Evolutionary conservation across 2,888 invertebrate genomes (phyloP), one percentile per base, ranked within the genome.

Genomic region (Drosophila monieri): DNA sequence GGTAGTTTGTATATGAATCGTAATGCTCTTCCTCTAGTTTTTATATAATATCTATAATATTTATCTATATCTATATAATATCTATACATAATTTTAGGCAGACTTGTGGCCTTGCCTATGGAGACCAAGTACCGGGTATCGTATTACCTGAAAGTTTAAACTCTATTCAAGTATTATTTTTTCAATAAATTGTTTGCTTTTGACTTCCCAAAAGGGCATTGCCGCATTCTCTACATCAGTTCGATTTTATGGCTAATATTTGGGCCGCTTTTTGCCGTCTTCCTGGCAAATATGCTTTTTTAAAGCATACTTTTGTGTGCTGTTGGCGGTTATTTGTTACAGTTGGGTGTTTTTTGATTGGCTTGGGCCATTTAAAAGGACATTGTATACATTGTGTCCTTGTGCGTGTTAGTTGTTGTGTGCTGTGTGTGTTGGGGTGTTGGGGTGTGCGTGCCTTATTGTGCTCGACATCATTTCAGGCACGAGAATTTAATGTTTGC

Each of bases 401-500:
- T 44, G 46, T 32, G 44, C 27, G 37, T 9, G 71, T 53, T 76
- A 35, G n/a, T 35, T 35, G 35, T n/a, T 46, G 35, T 35, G 12
- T 46, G 39, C 18, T 54, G 35, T 56, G 23, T 21, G 35, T 47
- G 76, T 66, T 27, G 60, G 59, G 43, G 47, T 44, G 54, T 47
- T 44, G 47, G 47, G 53, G 35, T 57, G 58, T 54, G 58, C 37
- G 43, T 52, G 51, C 37, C 3, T 30, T 32, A 66, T 54, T 53
- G 30, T 53, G 35, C 30, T 41, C 54, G 21, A 14, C 58, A 14
- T 53, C 27, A 14, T 53, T 53, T 53, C 9, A 30, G 41, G 23
- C 65, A 54, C 69, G 51, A 58, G 69, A 64, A 67, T 76, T 83
- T 79, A 71, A 83, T 78, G 83, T 77, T 85, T 76, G 84, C 83